Conservation (phyloP, 2,888 invertebrate species). For the Trissoscelio sp. region DNA sequence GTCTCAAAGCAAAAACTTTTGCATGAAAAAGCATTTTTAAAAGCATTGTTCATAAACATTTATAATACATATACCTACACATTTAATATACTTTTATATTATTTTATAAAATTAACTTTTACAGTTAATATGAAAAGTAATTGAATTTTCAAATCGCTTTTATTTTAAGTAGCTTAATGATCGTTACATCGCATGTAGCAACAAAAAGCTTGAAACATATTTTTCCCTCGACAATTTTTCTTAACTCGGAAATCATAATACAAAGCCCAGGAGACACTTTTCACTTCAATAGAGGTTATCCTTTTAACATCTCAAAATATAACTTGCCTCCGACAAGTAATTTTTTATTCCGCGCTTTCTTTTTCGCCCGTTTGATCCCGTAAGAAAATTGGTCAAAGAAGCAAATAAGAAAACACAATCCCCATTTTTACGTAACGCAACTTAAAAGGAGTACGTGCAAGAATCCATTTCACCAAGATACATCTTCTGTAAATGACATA, state of each 20-base stretch:
- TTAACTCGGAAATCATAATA: constrained; percentile 35
- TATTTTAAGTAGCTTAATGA: constrained; percentile 24
- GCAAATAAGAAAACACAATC: constrained; percentile 24
- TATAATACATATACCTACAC: too few relatives aligned
- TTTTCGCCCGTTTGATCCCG: constrained; percentile 4
- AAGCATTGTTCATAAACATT: too few relatives aligned
- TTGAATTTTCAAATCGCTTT: constrained; percentile 17
- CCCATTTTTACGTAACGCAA: constrained; percentile 4
- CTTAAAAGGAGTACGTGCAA: constrained; percentile 2
- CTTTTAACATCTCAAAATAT: constrained; percentile 42
- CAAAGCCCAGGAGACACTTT: constrained; percentile 43
- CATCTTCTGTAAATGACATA: constrained; percentile 26
- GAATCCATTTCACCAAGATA: constrained; percentile 2
- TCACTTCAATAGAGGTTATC: constrained; percentile 44
- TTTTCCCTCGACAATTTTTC: constrained; percentile 23
- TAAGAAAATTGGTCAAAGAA: constrained; percentile 11
- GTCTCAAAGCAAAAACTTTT: too few relatives aligned
- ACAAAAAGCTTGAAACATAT: constrained; percentile 14
- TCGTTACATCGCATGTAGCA: constrained; percentile 1
- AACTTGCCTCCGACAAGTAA: constrained; percentile 28
- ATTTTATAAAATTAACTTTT: not conserved
- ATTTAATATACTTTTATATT: too few relatives aligned
- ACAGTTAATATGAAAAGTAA: constrained; percentile 15
- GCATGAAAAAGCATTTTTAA: too few relatives aligned
- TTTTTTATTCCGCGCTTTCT: constrained; percentile 25